Conservation (phyloP, 2,888 invertebrate genomes). For the Plutella xylostella region DNA sequence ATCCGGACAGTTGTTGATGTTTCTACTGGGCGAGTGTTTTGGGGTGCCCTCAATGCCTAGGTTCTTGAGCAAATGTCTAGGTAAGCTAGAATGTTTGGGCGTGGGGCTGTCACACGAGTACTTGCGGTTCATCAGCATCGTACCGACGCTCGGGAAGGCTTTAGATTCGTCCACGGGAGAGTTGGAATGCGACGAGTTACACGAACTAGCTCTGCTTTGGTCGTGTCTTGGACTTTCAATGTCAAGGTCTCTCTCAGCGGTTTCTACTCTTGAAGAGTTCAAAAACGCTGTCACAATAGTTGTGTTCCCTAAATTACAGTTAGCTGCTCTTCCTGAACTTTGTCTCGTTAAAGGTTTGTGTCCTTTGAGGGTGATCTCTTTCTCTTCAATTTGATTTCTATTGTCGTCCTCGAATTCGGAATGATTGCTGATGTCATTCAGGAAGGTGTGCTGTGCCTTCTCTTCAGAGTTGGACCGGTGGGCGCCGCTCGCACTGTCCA, state of each 20-base stretch:
- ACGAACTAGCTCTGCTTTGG: constrained; percentile 42
- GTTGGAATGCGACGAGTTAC: constrained; percentile 53
- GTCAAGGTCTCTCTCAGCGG: constrained; percentile 34
- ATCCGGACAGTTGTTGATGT: constrained; percentile 31
- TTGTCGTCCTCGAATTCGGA: constrained; percentile 65
- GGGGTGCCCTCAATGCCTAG: constrained; percentile 54
- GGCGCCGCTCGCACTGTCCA: constrained; percentile 42
- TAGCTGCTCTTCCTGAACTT: constrained; percentile 69
- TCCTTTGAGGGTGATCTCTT: constrained; percentile 65
- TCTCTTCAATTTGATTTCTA: constrained; percentile 61
- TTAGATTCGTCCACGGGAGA: constrained; percentile 49
- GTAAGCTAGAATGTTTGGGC: constrained; percentile 57
- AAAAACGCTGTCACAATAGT: constrained; percentile 62
- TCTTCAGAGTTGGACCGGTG: constrained; percentile 59
- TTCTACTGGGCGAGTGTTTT: constrained; percentile 48
- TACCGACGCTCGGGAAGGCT: constrained; percentile 47
- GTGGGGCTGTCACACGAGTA: constrained; percentile 54
- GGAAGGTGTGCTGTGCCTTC: constrained; percentile 57
- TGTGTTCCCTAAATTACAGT: constrained; percentile 33
- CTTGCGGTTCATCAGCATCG: constrained; percentile 53
- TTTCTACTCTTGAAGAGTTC: constrained; percentile 52
- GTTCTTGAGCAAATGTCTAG: constrained; percentile 53
- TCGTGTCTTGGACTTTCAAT: constrained; percentile 38
- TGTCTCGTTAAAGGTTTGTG: constrained; percentile 79
- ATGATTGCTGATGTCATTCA: constrained; percentile 58